Evolutionary conservation across 1,140 invertebrate species (phyloP).

Genomic region (Polypedilum pembai): DNA sequence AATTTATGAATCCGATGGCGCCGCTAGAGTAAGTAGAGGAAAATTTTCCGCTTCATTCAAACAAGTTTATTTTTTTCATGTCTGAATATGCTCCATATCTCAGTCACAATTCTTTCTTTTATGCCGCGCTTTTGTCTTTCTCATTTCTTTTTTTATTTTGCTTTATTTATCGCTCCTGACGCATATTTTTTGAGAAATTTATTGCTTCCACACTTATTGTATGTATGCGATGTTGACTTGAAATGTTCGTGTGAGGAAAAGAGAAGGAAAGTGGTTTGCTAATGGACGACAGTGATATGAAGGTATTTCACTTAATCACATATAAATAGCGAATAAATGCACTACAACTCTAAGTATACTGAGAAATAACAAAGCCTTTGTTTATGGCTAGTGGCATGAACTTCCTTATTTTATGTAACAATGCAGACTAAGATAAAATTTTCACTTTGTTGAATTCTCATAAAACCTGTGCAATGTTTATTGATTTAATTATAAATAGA

Average conservation of each 20-base stretch:
- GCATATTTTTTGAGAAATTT: slow-evolving; percentile 1
- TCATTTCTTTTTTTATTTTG: not conserved
- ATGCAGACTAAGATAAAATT: too few relatives aligned
- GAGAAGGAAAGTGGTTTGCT: not conserved
- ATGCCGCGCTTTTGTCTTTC: not conserved
- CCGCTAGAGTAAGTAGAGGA: not conserved
- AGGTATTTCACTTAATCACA: too few relatives aligned
- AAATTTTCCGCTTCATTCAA: slow-evolving; percentile 18
- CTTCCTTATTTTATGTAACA: too few relatives aligned
- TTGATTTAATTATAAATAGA: too few relatives aligned
- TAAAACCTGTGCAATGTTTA: too few relatives aligned
- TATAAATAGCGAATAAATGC: too few relatives aligned
- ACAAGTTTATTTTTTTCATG: slow-evolving; percentile 19
- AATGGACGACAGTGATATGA: too few relatives aligned
- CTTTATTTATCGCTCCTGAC: not conserved
- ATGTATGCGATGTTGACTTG: not conserved
- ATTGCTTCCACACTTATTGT: slow-evolving; percentile 1
- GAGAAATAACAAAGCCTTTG: too few relatives aligned
- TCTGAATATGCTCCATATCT: slow-evolving; percentile 5
- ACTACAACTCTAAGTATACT: too few relatives aligned
- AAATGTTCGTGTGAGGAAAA: not conserved
- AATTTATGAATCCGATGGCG: slow-evolving; percentile 12
- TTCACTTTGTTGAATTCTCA: too few relatives aligned
- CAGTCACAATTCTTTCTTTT: not conserved
- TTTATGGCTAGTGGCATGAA: too few relatives aligned